Base-by-base conservation (phyloP, 2,113 vertebrate genomes). In the Muntiacus muntjak region DNA sequence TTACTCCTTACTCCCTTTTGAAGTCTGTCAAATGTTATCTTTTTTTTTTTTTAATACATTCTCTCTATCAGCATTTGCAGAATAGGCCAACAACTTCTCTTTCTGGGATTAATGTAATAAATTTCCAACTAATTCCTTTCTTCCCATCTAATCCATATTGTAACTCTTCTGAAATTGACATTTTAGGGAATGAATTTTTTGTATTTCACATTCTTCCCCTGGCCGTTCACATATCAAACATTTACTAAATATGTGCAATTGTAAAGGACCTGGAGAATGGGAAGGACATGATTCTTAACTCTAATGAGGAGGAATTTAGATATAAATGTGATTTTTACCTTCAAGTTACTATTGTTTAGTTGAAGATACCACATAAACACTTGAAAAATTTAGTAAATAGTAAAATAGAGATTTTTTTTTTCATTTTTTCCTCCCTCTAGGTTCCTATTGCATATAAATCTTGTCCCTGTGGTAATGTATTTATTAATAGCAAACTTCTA, bases 371-470 rank as follows among this genome's bases (percentile, higher is more conserved):
- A 45, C 45, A 84, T 76, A 93, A 76, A 62, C 30, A 93, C 54
- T 88, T 60, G 57, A 94, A 28, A 82, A 71, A 8, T 86, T 50
- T 86, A 57, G 79, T 62, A 83, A 95, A 45, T 47, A 78, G 13
- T 92, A 71, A 93, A 93, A 47, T 14, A 57, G 50, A 86, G 40
- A 71, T 78, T 28, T 62, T 84, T 67, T 62, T 95, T 98, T 83
- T 7, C 47, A 14, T 50, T 50, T 50, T 1, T 3, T 3, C 9
- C 33, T 40, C 33, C 16, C 23, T 58, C 67, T 84, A 99, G 99
- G 99, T 99, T 98, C 99, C 99, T 83, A 99, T 99, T 94, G 99
- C 99, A 13, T 99, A 99, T 98, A 99, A 99, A 97, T 99, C 99
- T 6, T 99, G 99, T 94, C 99, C 99, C 10, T 99, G 99, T 98